Base-by-base conservation (phyloP, 2,113 vertebrate genomes). In the Sinocyclocheilus anshuiensis region DNA sequence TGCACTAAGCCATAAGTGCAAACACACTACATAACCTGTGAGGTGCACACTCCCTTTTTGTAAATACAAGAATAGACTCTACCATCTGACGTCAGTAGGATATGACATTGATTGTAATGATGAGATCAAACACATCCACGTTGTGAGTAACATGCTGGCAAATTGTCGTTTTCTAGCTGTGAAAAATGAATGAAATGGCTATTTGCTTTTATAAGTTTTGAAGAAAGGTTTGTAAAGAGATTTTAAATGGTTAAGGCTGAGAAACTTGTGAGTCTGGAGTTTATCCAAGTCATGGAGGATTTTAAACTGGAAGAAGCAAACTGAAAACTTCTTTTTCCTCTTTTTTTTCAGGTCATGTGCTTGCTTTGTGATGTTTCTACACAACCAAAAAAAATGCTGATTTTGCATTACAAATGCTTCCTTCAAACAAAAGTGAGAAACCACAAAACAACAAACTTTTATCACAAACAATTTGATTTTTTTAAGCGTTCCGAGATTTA, bases 21-120 rank as follows among this genome's bases (percentile, higher is more conserved):
- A 79, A 53, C 36, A 57, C 15, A 76, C 57, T 11, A 57, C 10
- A 65, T n/a, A 81, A 10, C 20, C 22, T 57, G 22, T 45, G 9
- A 26, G 53, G 15, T 11, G 45, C 11, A 83, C 78, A 86, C 89
- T 81, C 88, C 65, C 82, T 20, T 71, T 87, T 15, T 55, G 82
- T 78, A 85, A 86, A 91, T 55, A 91, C 22, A 63, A 42, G 45
- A 48, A 48, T 10, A 59, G 26, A 57, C 26, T 42, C 26, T 11
- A 55, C 39, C 6, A 81, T n/a, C 22, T 20, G 48, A 24, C 22
- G 18, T 36, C 33, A 88, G 18, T 1, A 24, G 59, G 26, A 57
- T 59, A 15, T 0, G 2, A 57, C 53, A 77, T 16, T 48, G 9
- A 11, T 1, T 57, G 4, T 78, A 61, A 78, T 78, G 26, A 10